phyloP scores from a whole-genome alignment of 2,797 vertebrate species.

The Enteromius viviparus region DNA sequence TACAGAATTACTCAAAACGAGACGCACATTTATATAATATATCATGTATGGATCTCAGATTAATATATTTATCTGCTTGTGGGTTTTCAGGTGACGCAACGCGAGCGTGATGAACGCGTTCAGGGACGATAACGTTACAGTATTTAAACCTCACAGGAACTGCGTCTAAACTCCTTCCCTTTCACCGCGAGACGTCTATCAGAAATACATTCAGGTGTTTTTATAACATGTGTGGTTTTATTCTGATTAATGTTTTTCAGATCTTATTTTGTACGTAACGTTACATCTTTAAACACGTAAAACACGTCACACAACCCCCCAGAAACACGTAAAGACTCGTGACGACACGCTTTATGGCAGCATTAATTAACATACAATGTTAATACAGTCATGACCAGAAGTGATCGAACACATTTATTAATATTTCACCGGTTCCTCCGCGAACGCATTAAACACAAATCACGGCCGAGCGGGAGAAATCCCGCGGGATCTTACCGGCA shows the following conservation, averaged over 20 bases:
- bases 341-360: background rate
- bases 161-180: background rate
- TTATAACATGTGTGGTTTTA: too few relatives aligned
- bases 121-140: background rate
- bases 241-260: background rate
- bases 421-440: background rate
- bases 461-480: background rate
- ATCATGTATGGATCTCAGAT: background rate
- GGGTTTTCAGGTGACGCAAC: background rate
- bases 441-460: background rate
- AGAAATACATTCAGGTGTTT: background rate
- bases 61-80: fast-evolving
- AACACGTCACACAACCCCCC: background rate
- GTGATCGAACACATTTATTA: background rate
- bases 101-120: background rate
- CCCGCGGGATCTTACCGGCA: background rate
- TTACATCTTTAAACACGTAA: background rate
- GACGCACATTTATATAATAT: background rate
- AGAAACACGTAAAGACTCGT: background rate
- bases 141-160: background rate
- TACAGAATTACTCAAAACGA: background rate
- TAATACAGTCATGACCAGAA: background rate
- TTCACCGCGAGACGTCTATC: background rate
- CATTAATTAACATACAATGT: background rate
- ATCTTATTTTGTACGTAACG: background rate